These are phyloP conservation scores for Megalurothrips usitatus DNA, from an alignment of 2,888 invertebrate species.

Conservation along the genomic window DNA sequence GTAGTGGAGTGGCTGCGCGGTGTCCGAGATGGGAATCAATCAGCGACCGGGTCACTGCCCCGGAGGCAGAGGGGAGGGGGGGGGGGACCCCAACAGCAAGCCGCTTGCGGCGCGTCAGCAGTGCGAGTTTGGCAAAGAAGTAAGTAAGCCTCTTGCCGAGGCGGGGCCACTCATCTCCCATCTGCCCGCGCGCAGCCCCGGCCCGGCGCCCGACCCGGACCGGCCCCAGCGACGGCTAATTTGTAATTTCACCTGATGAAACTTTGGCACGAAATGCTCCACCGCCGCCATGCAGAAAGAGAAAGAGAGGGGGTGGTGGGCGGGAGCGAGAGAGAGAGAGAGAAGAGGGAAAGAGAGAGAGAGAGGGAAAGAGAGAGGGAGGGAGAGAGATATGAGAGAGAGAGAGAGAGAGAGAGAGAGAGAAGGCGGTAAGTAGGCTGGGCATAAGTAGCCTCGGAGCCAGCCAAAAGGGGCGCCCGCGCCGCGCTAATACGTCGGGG, in stretches of 20 bases:
- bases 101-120: neutral
- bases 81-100: too few relatives aligned
- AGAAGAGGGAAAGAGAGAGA: too few relatives aligned
- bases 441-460: neutral
- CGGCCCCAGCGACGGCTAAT: neutral
- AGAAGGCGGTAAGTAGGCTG: neutral
- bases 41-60: neutral
- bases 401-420: too few relatives aligned
- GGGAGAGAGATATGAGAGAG: too few relatives aligned
- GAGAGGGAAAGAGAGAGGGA: too few relatives aligned
- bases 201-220: neutral
- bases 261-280: constrained; percentile 1
- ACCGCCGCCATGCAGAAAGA: too few relatives aligned
- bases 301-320: too few relatives aligned
- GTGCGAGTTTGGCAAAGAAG: neutral
- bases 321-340: too few relatives aligned
- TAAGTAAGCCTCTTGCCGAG: neutral
- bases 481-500: neutral
- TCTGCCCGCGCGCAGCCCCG: neutral
- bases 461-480: neutral
- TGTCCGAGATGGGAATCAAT: too few relatives aligned
- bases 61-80: neutral
- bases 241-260: constrained; percentile 1
- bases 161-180: neutral
- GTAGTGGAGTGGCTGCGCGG: too few relatives aligned